phyloP scores from a whole-genome alignment of 2,888 invertebrate genomes.

The Pegoplata infirma region DNA sequence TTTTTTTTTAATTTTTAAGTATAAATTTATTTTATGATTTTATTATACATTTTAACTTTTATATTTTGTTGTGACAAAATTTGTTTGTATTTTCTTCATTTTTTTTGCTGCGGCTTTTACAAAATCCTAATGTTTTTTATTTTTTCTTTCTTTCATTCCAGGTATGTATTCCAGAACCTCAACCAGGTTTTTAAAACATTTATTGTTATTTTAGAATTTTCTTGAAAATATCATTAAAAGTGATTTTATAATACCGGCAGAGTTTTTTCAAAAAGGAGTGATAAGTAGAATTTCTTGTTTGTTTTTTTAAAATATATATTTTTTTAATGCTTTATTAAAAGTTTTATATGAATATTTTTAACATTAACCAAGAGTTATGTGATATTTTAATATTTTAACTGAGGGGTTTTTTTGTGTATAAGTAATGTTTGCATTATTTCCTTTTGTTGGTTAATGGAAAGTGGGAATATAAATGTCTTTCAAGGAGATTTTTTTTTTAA shows the following conservation, averaged over 20 bases:
- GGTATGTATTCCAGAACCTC: conserved; percentile 37
- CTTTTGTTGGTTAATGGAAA: too few species aligned
- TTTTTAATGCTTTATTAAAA: neutral
- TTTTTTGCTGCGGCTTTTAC: neutral
- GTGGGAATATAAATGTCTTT: too few species aligned
- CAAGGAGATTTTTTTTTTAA: too few species aligned
- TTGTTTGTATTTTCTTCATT: too few species aligned
- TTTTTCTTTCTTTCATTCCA: conserved; percentile 31
- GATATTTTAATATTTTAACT: too few species aligned
- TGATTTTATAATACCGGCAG: neutral
- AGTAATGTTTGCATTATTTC: too few species aligned
- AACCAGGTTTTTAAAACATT: neutral
- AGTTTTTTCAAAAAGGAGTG: neutral
- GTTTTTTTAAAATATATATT: too few species aligned
- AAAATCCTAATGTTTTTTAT: conserved; percentile 13
- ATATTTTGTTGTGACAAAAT: conserved; percentile 4
- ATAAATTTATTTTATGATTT: conserved; percentile 18
- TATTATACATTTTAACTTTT: conserved; percentile 4
- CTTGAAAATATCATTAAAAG: neutral
- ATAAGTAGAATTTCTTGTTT: neutral
- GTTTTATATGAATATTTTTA: neutral
- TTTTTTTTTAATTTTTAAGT: conserved; percentile 2
- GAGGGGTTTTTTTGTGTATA: too few species aligned
- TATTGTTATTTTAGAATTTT: neutral
- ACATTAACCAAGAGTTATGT: neutral